Evolutionary conservation across 92 coral and sea anemone species (phyloP), one percentile per base, ranked within the genome.

Genomic region (Epizoanthus rinbou): DNA sequence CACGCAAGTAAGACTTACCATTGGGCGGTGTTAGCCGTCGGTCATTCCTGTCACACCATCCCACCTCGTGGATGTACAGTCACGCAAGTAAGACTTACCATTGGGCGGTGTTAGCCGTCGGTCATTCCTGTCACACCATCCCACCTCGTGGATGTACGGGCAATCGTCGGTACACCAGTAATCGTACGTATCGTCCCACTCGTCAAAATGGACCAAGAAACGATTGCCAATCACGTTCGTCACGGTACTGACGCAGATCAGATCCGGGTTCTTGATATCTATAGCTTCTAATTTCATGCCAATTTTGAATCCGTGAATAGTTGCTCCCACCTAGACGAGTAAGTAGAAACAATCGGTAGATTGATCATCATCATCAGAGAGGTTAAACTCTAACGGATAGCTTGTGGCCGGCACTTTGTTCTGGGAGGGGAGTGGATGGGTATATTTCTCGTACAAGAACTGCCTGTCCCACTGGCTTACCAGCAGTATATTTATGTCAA

Each of bases 111-210:
- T 93, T 18, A 93, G 92, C 53, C 90, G 85, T 57, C 94, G 72
- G 70, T 89, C 91, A 62, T 93, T 91, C 23, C 87, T 75, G 41
- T 79, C 79, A 52, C 94, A 93, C 97, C 94, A 93, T 69, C 94
- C 93, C 74, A 97, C 93, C 24, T 95, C 97, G 80, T 93, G 98
- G 13, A 94, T 97, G 80, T 97, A 97, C 0, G 99, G 99, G 56
- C 98, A 97, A 64, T 94, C 97, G 53, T 93, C 95, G 33, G 89
- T 92, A 84, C 99, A 97, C 99, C 99, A 97, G 89, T 97, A 97
- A 89, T 97, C 99, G 56, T 97, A 97, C 56, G 99, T 94, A 67
- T 97, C 99, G 69, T 97, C 99, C 99, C 99, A 97, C 86, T 97
- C 99, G 50, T 97, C 99, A 83, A 97, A 97, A 69, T 97, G 99